Conservation (phyloP, 2,113 vertebrate genomes). For the Bujurquina vittata region DNA sequence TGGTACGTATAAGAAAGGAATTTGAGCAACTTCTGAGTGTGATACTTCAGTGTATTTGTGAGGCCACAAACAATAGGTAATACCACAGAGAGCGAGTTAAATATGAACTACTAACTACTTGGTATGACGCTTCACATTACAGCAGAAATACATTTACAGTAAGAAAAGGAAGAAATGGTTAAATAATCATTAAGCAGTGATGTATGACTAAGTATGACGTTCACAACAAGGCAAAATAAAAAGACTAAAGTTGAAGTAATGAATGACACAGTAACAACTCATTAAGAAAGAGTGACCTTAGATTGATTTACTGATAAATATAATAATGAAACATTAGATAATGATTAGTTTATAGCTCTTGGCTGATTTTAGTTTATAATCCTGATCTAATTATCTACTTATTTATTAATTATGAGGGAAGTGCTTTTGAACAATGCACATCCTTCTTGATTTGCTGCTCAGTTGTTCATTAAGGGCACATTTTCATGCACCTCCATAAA, state of each 20-base stretch:
- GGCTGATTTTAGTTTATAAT: background rate
- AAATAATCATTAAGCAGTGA: background rate
- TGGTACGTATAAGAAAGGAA: background rate
- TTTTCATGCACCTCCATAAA: background rate
- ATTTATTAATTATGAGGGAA: background rate
- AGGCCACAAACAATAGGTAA: background rate
- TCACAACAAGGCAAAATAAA: background rate
- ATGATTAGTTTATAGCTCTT: background rate
- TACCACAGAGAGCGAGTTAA: no score
- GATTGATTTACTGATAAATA: background rate
- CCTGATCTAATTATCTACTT: background rate
- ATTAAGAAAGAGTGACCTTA: background rate
- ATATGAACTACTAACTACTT: no score
- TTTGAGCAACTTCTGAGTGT: background rate
- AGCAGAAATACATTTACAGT: background rate
- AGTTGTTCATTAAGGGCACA: background rate
- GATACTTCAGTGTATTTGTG: background rate
- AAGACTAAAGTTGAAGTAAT: background rate
- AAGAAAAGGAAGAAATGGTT: background rate
- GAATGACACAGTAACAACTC: no score
- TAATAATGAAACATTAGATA: rapidly evolving
- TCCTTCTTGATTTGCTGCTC: background rate
- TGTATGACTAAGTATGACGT: background rate
- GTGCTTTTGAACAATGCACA: background rate
- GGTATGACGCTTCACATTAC: background rate